These are phyloP conservation scores for Chitala chitala DNA, from an alignment of 2,113 vertebrate species.

Conservation along the genomic window DNA sequence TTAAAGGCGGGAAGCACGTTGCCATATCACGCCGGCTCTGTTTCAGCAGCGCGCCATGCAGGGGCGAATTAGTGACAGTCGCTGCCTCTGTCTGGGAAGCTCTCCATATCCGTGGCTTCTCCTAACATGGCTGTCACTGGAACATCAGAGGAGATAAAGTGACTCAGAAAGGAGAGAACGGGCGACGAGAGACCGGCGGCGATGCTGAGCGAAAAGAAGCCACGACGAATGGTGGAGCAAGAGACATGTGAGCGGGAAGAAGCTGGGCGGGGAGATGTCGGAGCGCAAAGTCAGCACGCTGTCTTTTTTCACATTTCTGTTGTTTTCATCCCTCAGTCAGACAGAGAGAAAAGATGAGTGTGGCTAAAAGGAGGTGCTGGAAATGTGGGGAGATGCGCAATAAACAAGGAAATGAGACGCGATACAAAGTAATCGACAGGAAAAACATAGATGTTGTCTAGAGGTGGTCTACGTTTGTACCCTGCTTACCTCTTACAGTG, in stretches of 20 bases:
- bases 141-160: background rate
- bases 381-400: constrained; percentile 31
- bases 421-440: constrained; percentile 28
- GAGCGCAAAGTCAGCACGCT: background rate
- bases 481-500: too few relatives aligned
- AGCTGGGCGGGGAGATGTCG: background rate
- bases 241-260: background rate
- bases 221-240: background rate
- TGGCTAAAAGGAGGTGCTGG: constrained; percentile 3
- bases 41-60: background rate
- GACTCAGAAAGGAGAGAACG: background rate
- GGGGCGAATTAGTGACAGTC: background rate
- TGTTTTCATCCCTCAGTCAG: too few relatives aligned
- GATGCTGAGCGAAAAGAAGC: background rate
- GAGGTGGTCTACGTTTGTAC: constrained; percentile 35
- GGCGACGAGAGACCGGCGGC: background rate
- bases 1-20: background rate
- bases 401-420: too few relatives aligned
- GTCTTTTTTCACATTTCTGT: too few relatives aligned
- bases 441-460: constrained; percentile 20
- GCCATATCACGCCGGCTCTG: background rate
- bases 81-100: background rate
- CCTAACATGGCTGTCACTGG: background rate
- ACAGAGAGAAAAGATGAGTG: background rate
- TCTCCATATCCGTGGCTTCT: background rate